Base-by-base conservation (phyloP, 2,888 invertebrate genomes). In the Aporophyla nigra region DNA sequence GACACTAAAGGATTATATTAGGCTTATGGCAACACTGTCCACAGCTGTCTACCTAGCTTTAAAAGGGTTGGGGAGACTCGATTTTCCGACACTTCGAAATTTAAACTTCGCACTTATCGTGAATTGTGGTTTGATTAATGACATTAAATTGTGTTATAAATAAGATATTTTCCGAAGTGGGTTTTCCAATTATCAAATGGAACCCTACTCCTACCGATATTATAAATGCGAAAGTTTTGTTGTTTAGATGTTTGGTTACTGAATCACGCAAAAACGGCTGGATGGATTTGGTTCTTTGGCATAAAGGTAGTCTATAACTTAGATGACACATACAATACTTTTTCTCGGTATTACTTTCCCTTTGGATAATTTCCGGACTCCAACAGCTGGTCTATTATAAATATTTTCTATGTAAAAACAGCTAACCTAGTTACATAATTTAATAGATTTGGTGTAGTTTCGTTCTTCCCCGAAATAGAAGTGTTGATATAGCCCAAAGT, bases 1-100 rank as follows among this genome's bases (percentile, higher is more conserved):
- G 68, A 19, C 61, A 65, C 58, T 58, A 62, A 61, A 27, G 65
- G 85, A 82, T 82, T 83, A 76, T 85, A 80, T 81, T 71, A 82
- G 58, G 73, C 65, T 58, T 80, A 65, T 43, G 61, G 61, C 27
- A 12, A 54, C 61, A 59, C 7, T 53, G 54, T 53, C 63, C 82
- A 65, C 82, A 84, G 81, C 67, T 84, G 85, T 68, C 59, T 53
- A 61, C 54, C 67, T 63, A 71, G 68, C 59, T 81, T 82, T 73
- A 81, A 71, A 83, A 85, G 82, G 83, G 82, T 85, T 71, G 33
- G n/a, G 43, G 24, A 14, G 63, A 53, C 21, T 62, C 58, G 7
- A 53, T 72, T 67, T 54, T 76, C 49, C 33, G 51, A 43, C 56
- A 56, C 33, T 72, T 72, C 66, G 51, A 63, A 68, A 76, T 69